Evolutionary conservation across 1,140 invertebrate species (phyloP), one percentile per base, ranked within the genome.

Genomic region (Drosophila malerkotliana): DNA sequence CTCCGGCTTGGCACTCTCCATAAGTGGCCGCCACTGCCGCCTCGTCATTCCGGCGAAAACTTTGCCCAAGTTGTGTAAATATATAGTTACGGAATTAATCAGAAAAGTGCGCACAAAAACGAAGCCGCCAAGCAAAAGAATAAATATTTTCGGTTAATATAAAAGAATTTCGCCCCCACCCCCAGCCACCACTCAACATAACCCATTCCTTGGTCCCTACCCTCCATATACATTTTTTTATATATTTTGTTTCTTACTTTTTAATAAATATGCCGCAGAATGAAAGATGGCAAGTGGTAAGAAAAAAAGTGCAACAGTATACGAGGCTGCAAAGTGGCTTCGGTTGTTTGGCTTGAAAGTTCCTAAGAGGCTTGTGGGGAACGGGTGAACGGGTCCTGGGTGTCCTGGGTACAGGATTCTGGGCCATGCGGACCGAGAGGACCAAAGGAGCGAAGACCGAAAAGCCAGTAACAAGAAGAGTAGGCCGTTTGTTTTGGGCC

Each of bases 71-170:
- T 82, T 82, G 72, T 79, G 79, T 61, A 82, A 87, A 87, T 87
- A 88, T 87, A 75, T 85, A 71, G 63, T 72, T 71, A 87, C 47
- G 82, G 82, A 78, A 85, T 87, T 87, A 87, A 87, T 87, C 79
- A 87, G 72, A 84, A 85, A 87, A 85, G 64, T 85, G 81, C 77
- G 41, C 66, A 53, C 37, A 60, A 54, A 69, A 73, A 78, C 44
- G 45, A 79, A 61, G 52, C 47, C 47, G 56, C 30, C 55, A 51
- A 67, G 66, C 52, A 84, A 72, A 66, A 84, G 75, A 88, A 88
- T 68, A 88, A 82, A 87, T 88, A 88, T 82, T 87, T 88, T 88
- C 60, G 64, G 83, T 87, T 82, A 79, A 87, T 87, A 85, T 82
- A 82, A 82, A 67, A 53, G 78, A 78, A 67, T 63, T 72, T 81